A percentile compares a stretch with the other conserved stretches of the same genome.
Conservation (phyloP, 35 echinoderm and acorn worm genomes). For the Heliocidaris erythrogramma region DNA sequence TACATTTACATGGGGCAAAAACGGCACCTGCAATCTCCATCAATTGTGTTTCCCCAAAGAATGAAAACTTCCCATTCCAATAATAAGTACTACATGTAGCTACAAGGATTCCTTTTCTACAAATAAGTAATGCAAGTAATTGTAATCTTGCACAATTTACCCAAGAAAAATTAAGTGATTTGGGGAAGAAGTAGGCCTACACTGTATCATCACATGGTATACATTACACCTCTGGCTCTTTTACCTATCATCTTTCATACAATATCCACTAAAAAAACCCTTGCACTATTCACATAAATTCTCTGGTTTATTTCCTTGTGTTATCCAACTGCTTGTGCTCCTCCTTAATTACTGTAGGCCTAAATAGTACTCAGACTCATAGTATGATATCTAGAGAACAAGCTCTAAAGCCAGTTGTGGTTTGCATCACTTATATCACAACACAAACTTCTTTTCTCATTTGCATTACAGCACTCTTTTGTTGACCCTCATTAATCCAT, state of each 20-base stretch:
- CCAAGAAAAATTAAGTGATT: background rate
- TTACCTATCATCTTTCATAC: background rate
- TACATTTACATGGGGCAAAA: no score
- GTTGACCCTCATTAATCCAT: conserved; percentile 11
- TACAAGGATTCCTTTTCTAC: background rate
- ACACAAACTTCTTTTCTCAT: no score
- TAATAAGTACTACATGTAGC: background rate
- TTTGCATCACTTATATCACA: no score
- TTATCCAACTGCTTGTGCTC: no score
- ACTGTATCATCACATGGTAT: background rate
- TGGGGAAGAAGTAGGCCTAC: background rate
- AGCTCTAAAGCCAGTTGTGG: no score
- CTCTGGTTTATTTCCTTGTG: no score
- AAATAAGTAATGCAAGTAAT: no score
- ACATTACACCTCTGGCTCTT: background rate
- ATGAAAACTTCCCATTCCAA: background rate
- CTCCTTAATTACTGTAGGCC: background rate
- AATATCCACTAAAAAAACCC: background rate
- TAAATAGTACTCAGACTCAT: background rate
- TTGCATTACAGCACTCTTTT: background rate
- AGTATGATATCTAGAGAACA: background rate
- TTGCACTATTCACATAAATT: background rate
- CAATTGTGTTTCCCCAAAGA: no score
- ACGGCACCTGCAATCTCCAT: no score
- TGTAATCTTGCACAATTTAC: background rate